Conservation (phyloP, 1,140 invertebrate species). For the Planococcus citri region DNA sequence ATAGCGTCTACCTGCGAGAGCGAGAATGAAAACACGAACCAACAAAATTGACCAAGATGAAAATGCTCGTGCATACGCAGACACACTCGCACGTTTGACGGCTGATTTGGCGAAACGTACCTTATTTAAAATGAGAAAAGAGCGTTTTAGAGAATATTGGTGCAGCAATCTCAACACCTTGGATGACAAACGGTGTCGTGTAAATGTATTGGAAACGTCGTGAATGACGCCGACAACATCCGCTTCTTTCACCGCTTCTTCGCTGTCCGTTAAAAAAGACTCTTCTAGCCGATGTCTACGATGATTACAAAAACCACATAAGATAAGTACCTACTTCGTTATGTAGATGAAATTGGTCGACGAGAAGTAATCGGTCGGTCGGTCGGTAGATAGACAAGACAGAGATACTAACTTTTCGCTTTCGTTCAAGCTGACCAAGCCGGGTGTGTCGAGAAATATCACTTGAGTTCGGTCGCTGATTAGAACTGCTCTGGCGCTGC, state of each 20-base stretch:
- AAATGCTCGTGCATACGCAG: conserved; percentile 8
- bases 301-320: neutral
- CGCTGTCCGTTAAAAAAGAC: conserved; percentile 50
- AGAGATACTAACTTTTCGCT: conserved; percentile 28
- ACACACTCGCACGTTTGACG: conserved; percentile 14
- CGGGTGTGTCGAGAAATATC: conserved; percentile 78
- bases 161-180: conserved; percentile 56
- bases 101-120: conserved; percentile 38
- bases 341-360: too few species aligned
- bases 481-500: conserved; percentile 55
- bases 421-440: conserved; percentile 45
- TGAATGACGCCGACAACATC: conserved; percentile 76
- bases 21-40: conserved; percentile 21
- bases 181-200: conserved; percentile 48
- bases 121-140: conserved; percentile 81
- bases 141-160: conserved; percentile 46
- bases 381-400: too few species aligned
- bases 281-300: conserved; percentile 51
- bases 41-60: conserved; percentile 1
- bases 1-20: conserved; percentile 56
- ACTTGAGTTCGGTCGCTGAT: conserved; percentile 65
- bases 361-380: too few species aligned
- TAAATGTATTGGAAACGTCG: conserved; percentile 60
- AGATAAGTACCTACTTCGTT: neutral
- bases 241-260: conserved; percentile 51